Base-by-base conservation (phyloP, 2,888 invertebrate species). In the Busseola fusca region DNA sequence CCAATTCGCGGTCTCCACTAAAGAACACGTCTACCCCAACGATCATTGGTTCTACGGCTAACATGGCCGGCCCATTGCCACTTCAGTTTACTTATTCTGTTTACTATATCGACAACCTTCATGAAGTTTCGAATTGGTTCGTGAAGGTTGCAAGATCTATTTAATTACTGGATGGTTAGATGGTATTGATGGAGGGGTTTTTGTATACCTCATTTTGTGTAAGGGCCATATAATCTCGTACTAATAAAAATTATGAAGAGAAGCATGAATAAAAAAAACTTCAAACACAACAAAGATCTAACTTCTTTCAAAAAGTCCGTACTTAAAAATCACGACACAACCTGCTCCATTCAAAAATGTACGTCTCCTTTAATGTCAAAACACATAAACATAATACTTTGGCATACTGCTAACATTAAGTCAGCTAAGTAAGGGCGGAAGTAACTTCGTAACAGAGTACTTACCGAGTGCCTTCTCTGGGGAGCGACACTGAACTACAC, bases 371-470 rank as follows among this genome's bases (percentile, higher is more conserved):
- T 5, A 76, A 65, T 68, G 56, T 58, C 45, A 68, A n/a, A 67
- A 76, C 34, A 70, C 40, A 77, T 74, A 80, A 69, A 57, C 69
- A 63, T 64, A 64, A 78, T 48, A 60, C 71, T 64, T 63, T 25
- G 45, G 50, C 63, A 52, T 65, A 66, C n/a, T 58, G 68, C 59
- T 27, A 48, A 64, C 56, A 74, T 69, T 74, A 69, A 77, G 57
- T 66, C 21, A 42, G 63, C 72, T 71, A 82, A 82, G 81, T 82
- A 83, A 83, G 57, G 68, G 64, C 48, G 78, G 81, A 83, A 83
- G 74, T 77, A 68, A 73, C 69, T 80, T 72, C 59, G 57, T 50
- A 71, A 66, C 66, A 56, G 65, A 72, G 72, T 78, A 72, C 78
- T 83, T 69, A n/a, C 65, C 66, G 69, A 74, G 60, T 69, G 70